Evolutionary conservation across 2,888 invertebrate species (phyloP), one percentile per base, ranked within the genome.

Genomic region (Drosophila paramelanica): DNA sequence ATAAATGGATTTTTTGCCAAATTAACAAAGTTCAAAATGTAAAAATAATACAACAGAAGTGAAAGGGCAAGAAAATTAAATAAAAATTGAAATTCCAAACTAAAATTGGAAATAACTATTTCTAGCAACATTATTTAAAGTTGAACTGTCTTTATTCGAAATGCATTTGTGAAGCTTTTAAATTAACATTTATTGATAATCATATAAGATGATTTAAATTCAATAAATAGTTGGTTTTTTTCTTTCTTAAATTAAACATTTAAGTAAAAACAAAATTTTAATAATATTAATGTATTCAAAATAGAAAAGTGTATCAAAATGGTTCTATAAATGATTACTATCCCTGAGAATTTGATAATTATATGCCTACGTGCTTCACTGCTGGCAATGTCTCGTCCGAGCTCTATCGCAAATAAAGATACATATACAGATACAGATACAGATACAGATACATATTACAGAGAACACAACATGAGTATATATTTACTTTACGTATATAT

Each of bases 1-100:
- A 57, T 55, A 33, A 66, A 55, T 55, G 59, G 45, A 25, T 27
- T 47, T 61, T 46, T 38, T 36, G 50, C 25, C 43, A 31, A 38
- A 55, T 38, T 60, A 27, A 47, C 47, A 42, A 47, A 42, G 52
- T 52, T 61, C 27, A 39, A 47, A 61, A 52, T 47, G 17, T 36
- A 25, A 10, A 25, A 50, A 49, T 13, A 23, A 41, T 41, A 6
- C 14, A 10, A 11, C 17, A n/a, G 8, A 56, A 56, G 14, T n/a
- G n/a, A 27, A 49, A 49, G 27, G 38, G 20, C 3, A 27, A 50
- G 17, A 39, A 36, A 20, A 47, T 45, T 20, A 6, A 47, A 27
- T 17, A 7, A 39, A 31, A 13, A 38, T 36, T 2, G 3, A 31
- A 10, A 10, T 31, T 31, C 10, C 8, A 0, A 10, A 31, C 27